Percentiles rank a stretch among this genome's conserved stretches.
These are phyloP conservation scores for Paracyclopina nana DNA, from an alignment of 1,140 invertebrate species.

Conservation along the genomic window DNA sequence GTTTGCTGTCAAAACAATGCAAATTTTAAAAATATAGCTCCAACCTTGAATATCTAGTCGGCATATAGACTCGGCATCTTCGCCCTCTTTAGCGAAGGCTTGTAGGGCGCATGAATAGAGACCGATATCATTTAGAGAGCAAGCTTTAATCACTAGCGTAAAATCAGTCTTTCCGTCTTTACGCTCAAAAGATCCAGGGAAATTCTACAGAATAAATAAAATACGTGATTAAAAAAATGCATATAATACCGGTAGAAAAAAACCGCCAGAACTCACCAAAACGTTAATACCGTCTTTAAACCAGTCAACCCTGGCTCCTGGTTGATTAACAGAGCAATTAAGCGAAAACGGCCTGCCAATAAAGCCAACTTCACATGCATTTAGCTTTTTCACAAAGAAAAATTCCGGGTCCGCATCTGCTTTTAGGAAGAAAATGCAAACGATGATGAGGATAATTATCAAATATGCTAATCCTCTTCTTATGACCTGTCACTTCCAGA, in stretches of 20 bases:
- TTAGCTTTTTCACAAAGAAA: slow-evolving; percentile 68
- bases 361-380: slow-evolving; percentile 66
- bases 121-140: slow-evolving; percentile 8
- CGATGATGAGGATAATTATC: too few species aligned
- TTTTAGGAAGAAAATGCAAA: not conserved
- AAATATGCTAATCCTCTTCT: too few species aligned
- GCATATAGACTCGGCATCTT: not conserved
- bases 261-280: not conserved
- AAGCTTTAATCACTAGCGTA: not conserved
- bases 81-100: slow-evolving; percentile 12
- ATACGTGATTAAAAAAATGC: too few species aligned
- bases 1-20: too few species aligned
- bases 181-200: too few species aligned
- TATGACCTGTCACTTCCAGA: not conserved
- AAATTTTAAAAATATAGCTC: not conserved
- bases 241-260: too few species aligned
- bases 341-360: slow-evolving; percentile 68
- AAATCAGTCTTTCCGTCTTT: too few species aligned
- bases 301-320: slow-evolving; percentile 8
- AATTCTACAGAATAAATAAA: too few species aligned
- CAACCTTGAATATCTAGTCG: slow-evolving; percentile 3
- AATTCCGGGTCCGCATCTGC: slow-evolving; percentile 53
- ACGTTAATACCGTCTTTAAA: slow-evolving; percentile 7
- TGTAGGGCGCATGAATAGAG: not conserved
- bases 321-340: slow-evolving; percentile 69